Evolutionary conservation across 2,888 invertebrate species (phyloP).

Genomic region (Cotesia congregata): DNA sequence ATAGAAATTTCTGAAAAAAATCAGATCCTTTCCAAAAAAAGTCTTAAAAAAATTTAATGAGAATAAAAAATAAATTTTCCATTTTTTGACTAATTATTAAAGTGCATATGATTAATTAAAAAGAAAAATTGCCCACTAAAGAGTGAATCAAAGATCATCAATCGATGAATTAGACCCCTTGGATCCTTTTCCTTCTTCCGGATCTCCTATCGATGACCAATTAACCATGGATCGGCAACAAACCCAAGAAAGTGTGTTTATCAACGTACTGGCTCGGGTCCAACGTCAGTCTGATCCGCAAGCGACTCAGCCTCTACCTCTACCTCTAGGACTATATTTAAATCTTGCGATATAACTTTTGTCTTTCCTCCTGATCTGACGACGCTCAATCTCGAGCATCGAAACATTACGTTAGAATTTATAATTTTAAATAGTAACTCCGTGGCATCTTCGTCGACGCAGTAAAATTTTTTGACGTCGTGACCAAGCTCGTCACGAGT

Average conservation of each 20-base stretch:
- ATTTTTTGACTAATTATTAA: too few species aligned
- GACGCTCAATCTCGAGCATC: constrained; percentile 14
- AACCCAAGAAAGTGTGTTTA: constrained; percentile 22
- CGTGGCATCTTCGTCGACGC: not conserved
- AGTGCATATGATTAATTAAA: too few species aligned
- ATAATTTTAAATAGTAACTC: constrained; percentile 17
- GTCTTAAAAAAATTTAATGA: too few species aligned
- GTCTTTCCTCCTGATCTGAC: not conserved
- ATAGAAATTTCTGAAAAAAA: too few species aligned
- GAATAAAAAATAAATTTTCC: too few species aligned
- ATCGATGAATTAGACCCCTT: too few species aligned
- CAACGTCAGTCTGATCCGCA: not conserved
- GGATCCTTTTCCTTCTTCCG: too few species aligned
- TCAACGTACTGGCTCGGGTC: constrained; percentile 33
- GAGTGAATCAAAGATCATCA: too few species aligned
- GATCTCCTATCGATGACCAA: too few species aligned
- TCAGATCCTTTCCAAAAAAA: too few species aligned
- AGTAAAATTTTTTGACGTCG: not conserved
- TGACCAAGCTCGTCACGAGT: constrained; percentile 24
- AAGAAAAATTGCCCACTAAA: too few species aligned
- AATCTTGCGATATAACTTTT: constrained; percentile 35
- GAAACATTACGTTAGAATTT: not conserved
- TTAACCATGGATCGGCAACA: too few species aligned
- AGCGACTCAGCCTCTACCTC: constrained; percentile 20
- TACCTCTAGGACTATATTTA: constrained; percentile 40